These are phyloP conservation scores for Cydia splendana DNA, from an alignment of 1,140 invertebrate species.

Conservation along the genomic window DNA sequence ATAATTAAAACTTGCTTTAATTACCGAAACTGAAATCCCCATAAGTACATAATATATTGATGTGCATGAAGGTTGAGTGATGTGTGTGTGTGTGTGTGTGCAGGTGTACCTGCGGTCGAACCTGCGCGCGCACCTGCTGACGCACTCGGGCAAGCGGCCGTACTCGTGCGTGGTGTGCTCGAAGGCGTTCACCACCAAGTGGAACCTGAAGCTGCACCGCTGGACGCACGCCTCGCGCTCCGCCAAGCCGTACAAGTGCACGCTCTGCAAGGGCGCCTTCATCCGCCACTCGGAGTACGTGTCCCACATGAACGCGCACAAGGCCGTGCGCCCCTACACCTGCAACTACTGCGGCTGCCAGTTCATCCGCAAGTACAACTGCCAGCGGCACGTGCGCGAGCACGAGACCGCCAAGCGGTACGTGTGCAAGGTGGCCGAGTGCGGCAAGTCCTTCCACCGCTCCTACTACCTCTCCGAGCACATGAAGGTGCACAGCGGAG, in stretches of 20 bases:
- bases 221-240: constrained; percentile 93
- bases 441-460: constrained; percentile 91
- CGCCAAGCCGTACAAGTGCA: constrained; percentile 92
- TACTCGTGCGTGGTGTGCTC: constrained; percentile 91
- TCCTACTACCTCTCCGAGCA: constrained; percentile 94
- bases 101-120: constrained; percentile 87
- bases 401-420: constrained; percentile 94
- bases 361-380: constrained; percentile 96
- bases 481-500: constrained; percentile 90
- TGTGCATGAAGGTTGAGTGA: too few relatives aligned
- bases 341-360: constrained; percentile 96
- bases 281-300: constrained; percentile 88
- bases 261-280: constrained; percentile 90
- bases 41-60: too few relatives aligned
- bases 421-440: constrained; percentile 88
- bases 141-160: constrained; percentile 87
- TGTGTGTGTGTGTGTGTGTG: constrained; percentile 5
- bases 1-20: too few relatives aligned
- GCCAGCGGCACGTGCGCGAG: constrained; percentile 93
- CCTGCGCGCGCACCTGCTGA: constrained; percentile 89
- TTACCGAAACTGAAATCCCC: too few relatives aligned
- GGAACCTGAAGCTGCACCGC: constrained; percentile 92
- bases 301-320: constrained; percentile 91
- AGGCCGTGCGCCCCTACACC: constrained; percentile 89
- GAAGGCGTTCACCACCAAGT: constrained; percentile 92